These are phyloP conservation scores for Drosophila insularis DNA, from an alignment of 1,140 invertebrate genomes.

Conservation along the genomic window DNA sequence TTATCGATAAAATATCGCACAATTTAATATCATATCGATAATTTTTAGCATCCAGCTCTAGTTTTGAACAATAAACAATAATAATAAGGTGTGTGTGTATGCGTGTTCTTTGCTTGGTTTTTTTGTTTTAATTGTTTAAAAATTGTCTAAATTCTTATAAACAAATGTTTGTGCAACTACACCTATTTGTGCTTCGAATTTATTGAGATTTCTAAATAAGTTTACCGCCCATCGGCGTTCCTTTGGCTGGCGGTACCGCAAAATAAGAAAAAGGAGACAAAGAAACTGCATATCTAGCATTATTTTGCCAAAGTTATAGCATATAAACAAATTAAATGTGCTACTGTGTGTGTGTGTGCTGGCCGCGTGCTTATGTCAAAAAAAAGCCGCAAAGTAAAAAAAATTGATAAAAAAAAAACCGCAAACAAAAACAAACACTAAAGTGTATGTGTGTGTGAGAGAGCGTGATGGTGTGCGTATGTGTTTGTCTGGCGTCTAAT, in stretches of 20 bases:
- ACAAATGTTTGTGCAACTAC: neutral
- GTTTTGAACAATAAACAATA: neutral
- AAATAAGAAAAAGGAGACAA: neutral
- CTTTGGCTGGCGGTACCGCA: neutral
- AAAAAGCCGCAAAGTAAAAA: slow-evolving; percentile 6
- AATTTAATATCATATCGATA: too few relatives aligned
- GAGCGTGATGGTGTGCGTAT: neutral
- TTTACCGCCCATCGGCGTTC: neutral
- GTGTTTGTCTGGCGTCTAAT: slow-evolving; percentile 16
- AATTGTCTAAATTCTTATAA: neutral
- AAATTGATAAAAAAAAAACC: slow-evolving; percentile 22
- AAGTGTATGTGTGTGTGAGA: slow-evolving; percentile 1
- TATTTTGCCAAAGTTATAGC: neutral
- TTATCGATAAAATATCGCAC: too few relatives aligned
- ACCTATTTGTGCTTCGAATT: neutral
- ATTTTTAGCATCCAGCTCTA: too few relatives aligned
- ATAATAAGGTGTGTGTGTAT: slow-evolving; percentile 1
- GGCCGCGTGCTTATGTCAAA: slow-evolving; percentile 18
- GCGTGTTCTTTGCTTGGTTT: neutral
- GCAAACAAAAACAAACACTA: slow-evolving; percentile 17
- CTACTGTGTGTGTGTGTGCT: neutral
- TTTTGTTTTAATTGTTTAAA: neutral
- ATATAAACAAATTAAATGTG: neutral
- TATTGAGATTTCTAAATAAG: neutral
- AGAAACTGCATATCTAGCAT: slow-evolving; percentile 1